Evolutionary conservation across 2,888 invertebrate genomes (phyloP).

Genomic region (Balanococcus diminutus): DNA sequence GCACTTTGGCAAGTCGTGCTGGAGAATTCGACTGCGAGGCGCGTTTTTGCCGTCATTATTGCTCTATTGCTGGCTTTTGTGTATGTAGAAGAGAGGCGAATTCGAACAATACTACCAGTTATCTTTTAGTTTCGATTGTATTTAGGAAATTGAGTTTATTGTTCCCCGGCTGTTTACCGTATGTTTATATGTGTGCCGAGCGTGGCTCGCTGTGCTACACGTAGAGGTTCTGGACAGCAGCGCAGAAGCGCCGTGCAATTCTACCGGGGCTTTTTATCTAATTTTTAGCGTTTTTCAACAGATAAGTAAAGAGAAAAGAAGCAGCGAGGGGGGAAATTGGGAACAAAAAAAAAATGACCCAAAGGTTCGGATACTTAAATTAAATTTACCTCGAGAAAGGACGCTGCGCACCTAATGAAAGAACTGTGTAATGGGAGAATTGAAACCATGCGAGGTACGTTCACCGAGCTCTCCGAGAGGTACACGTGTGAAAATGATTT

Average conservation of each 20-base stretch:
- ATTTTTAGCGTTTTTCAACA: background rate
- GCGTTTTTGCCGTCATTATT: constrained; percentile 38
- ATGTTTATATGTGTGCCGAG: background rate
- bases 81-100: background rate
- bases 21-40: background rate
- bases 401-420: background rate
- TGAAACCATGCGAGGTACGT: background rate
- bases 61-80: background rate
- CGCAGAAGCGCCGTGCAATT: background rate
- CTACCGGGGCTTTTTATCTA: background rate
- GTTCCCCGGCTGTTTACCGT: constrained; percentile 11
- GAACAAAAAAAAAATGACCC: background rate
- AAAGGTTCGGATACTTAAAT: background rate
- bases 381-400: background rate
- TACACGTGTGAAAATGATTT: background rate
- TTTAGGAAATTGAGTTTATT: constrained; percentile 50
- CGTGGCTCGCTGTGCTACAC: too few relatives aligned
- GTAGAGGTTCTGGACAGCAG: background rate
- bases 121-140: constrained; percentile 49
- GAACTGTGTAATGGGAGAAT: background rate
- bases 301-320: background rate
- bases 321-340: background rate
- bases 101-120: constrained; percentile 44
- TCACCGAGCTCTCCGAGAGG: background rate
- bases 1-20: background rate